phyloP scores from a whole-genome alignment of 1,140 invertebrate species.

The Drosophila miranda region DNA sequence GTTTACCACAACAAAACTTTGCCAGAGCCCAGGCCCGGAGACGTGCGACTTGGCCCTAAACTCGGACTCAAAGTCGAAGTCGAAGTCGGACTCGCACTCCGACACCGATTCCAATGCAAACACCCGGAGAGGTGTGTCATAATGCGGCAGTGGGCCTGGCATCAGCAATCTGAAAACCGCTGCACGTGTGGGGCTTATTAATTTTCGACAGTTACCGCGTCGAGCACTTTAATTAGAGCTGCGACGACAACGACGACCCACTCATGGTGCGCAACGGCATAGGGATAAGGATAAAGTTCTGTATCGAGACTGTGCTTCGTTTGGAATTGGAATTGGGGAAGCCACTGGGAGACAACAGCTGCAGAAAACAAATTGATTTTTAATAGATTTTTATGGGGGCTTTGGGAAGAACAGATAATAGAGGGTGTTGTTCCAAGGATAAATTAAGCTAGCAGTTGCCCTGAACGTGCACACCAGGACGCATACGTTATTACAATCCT shows the following conservation, averaged over 20 bases:
- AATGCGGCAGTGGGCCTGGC: conserved; percentile 3
- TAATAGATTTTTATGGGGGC: conserved; percentile 44
- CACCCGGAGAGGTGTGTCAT: no score
- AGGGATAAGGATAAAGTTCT: conserved; percentile 24
- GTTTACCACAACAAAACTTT: conserved; percentile 70
- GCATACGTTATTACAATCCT: no score
- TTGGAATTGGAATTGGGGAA: no score
- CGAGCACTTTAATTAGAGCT: conserved; percentile 59
- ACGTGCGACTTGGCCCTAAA: conserved; percentile 6
- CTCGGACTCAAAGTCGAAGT: neutral
- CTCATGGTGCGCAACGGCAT: conserved; percentile 3
- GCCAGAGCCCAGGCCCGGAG: conserved; percentile 49
- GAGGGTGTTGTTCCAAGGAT: neutral
- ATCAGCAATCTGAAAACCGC: conserved; percentile 50
- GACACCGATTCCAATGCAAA: no score
- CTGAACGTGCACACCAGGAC: no score
- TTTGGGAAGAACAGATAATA: neutral
- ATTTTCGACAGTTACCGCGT: conserved; percentile 52
- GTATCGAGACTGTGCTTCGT: conserved; percentile 2
- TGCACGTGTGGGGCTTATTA: conserved; percentile 77
- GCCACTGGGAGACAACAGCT: conserved; percentile 25
- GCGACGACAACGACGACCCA: conserved; percentile 14
- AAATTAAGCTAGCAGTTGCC: conserved; percentile 5
- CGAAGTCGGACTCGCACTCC: no score
- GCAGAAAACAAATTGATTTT: conserved; percentile 65